phyloP scores from a whole-genome alignment of 2,888 invertebrate genomes.

The Microctonus aethiopoides region DNA sequence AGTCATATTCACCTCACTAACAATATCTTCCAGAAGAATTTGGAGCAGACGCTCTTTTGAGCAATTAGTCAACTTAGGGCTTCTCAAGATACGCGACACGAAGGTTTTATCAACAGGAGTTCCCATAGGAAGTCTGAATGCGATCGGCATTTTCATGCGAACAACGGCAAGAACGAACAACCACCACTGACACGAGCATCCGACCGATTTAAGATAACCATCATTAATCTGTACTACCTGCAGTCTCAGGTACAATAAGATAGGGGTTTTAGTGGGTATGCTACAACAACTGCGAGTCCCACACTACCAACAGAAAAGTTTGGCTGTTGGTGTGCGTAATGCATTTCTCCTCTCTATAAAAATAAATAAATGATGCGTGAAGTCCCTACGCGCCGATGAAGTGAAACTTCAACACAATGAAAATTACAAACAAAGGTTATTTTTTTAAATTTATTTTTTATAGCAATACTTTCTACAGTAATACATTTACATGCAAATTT shows the following conservation, averaged over 20 bases:
- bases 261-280: not conserved
- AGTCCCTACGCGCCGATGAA: too few species aligned
- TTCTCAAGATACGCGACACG: not conserved
- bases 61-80: not conserved
- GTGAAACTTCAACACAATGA: too few species aligned
- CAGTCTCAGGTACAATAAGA: not conserved
- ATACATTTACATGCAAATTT: too few species aligned
- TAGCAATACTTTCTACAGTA: too few species aligned
- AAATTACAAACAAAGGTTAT: too few species aligned
- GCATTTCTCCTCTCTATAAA: conserved; percentile 1
- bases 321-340: not conserved
- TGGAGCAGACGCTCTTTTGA: conserved; percentile 20
- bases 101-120: conserved; percentile 15
- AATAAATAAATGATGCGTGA: too few species aligned
- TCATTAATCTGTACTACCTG: not conserved
- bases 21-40: conserved; percentile 29
- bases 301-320: not conserved
- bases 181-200: not conserved
- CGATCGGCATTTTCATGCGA: not conserved
- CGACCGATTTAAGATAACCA: too few species aligned
- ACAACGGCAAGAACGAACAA: not conserved
- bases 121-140: conserved; percentile 12
- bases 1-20: not conserved
- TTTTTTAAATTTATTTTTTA: too few species aligned
- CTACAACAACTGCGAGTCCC: not conserved